Base-by-base conservation (phyloP, 2,888 invertebrate genomes). In the Cynaeus angustus region DNA sequence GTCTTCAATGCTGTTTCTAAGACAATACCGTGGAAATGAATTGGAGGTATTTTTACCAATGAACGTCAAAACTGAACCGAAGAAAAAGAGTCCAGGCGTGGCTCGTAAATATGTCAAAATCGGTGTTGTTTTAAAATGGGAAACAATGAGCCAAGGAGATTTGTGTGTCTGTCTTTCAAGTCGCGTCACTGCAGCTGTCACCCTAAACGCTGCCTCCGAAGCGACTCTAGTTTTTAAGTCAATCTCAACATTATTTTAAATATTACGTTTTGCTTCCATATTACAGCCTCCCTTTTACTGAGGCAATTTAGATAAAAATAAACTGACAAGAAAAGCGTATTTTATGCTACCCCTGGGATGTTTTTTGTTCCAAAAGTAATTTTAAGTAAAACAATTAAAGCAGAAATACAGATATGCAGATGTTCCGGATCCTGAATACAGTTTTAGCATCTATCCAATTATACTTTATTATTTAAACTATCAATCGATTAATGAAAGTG, bases 71-170 rank as follows among this genome's bases (percentile, higher is more conserved):
- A 79, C 76, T 75, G 74, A 76, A 64, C 65, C 13, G 53, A 48
- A 46, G 59, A 75, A 73, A 77, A 71, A 75, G 77, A 75, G 78
- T 79, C 78, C 80, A 79, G 79, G 75, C 80, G 80, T 78, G 78
- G 78, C 80, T 83, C 83, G 83, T 84, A 84, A 84, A 83, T 83
- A 83, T 83, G 83, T 84, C 83, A 84, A 84, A 84, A 84, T 80
- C 80, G 79, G 83, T 83, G 84, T 83, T 83, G 84, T 83, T 84
- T 83, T 83, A 80, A 84, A 84, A 82, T 83, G 81, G 81, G 82
- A 83, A 84, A 84, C 84, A 84, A 84, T 84, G 83, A 84, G 82
- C 78, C 80, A 75, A 81, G 80, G 81, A 83, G 83, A 84, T 84
- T 84, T 84, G 84, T 84, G 84, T 81, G 84, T 84, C 83, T 84